These are phyloP conservation scores for Protosalanx chinensis DNA, from an alignment of 2,797 vertebrate species.

Conservation along the genomic window DNA sequence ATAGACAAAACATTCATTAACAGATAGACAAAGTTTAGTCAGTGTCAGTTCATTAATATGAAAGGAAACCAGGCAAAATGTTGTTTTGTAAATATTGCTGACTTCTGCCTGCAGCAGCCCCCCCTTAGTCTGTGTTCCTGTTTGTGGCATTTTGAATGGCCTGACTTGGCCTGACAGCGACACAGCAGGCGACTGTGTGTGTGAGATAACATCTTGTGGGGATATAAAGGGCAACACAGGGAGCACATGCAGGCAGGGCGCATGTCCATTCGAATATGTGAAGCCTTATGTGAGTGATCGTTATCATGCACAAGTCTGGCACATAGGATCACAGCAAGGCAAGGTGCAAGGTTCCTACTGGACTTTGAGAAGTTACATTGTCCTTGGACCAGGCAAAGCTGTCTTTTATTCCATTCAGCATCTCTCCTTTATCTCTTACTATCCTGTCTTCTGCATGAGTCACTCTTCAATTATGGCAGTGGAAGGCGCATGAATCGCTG, in stretches of 20 bases:
- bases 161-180: not conserved
- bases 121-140: not conserved
- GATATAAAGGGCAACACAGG: not conserved
- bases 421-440: not conserved
- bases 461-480: not conserved
- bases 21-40: too few species aligned
- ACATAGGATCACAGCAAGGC: not conserved
- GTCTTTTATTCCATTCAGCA: conserved; percentile 8
- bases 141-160: not conserved
- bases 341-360: not conserved
- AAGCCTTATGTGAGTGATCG: too few species aligned
- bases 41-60: too few species aligned
- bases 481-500: not conserved
- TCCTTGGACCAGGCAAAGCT: conserved; percentile 3
- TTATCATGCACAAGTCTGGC: conserved; percentile 10
- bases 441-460: not conserved
- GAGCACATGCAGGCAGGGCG: not conserved
- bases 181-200: not conserved
- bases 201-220: not conserved
- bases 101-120: too few species aligned
- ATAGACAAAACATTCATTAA: too few species aligned
- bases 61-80: too few species aligned
- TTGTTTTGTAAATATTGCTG: too few species aligned
- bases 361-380: conserved; percentile 1
- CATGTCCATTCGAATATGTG: too few species aligned